phyloP scores from a whole-genome alignment of 1,140 invertebrate species.

The Saccostrea echinata region DNA sequence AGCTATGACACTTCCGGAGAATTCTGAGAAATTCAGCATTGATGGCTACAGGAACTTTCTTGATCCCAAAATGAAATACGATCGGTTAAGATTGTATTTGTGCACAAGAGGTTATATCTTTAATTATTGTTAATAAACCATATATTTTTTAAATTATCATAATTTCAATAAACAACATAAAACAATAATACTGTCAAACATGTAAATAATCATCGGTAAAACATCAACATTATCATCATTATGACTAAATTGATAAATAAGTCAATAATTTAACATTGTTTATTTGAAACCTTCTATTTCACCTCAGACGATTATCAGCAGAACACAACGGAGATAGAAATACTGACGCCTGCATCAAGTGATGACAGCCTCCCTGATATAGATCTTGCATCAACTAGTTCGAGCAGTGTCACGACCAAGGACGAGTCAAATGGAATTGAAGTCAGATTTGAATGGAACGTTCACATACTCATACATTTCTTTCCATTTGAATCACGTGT shows the following conservation, averaged over 20 bases:
- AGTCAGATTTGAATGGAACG: neutral
- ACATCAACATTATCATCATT: too few species aligned
- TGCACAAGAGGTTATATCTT: neutral
- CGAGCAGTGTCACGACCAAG: neutral
- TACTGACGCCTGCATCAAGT: neutral
- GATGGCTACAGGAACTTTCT: conserved; percentile 20
- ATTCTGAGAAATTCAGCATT: neutral
- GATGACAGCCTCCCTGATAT: neutral
- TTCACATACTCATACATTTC: neutral
- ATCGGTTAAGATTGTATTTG: conserved; percentile 33
- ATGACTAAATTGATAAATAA: too few species aligned
- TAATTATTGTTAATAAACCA: too few species aligned
- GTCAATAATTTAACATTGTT: too few species aligned
- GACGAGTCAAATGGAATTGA: neutral
- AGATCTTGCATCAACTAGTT: neutral
- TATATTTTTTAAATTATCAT: too few species aligned
- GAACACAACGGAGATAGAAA: neutral
- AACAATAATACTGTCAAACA: too few species aligned
- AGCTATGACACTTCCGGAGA: conserved; percentile 19
- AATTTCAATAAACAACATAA: too few species aligned
- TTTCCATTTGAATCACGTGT: too few species aligned
- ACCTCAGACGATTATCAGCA: neutral
- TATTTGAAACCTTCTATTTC: neutral
- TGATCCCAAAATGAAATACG: conserved; percentile 38
- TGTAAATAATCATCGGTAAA: too few species aligned